phyloP scores from a whole-genome alignment of 2,888 invertebrate genomes.

The Chaetoderma sp. region DNA sequence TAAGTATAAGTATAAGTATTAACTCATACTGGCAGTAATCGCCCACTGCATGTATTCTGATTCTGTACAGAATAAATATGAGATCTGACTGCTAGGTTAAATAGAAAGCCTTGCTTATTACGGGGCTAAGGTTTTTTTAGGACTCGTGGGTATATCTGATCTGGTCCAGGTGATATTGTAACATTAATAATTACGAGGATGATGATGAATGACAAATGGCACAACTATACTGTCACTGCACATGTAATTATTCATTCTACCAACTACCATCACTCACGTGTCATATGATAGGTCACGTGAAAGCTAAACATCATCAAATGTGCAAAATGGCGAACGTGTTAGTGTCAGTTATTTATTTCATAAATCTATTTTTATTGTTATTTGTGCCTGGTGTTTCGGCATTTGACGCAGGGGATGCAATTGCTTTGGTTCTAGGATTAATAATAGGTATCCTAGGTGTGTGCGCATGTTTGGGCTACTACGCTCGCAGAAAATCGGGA shows the following conservation, averaged over 20 bases:
- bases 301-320: conserved; percentile 14
- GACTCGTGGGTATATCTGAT: too few relatives aligned
- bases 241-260: not conserved
- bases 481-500: conserved; percentile 64
- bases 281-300: conserved; percentile 48
- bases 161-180: too few relatives aligned
- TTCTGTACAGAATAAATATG: too few relatives aligned
- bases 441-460: conserved; percentile 67
- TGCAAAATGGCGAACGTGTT: conserved; percentile 51
- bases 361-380: conserved; percentile 45
- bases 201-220: too few relatives aligned
- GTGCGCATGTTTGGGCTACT: conserved; percentile 69
- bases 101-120: too few relatives aligned
- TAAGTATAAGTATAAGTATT: too few relatives aligned
- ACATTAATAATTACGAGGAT: too few relatives aligned
- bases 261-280: conserved; percentile 4
- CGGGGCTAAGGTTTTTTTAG: too few relatives aligned
- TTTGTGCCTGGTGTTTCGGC: conserved; percentile 61
- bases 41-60: too few relatives aligned
- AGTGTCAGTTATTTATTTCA: conserved; percentile 28
- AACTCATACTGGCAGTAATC: too few relatives aligned
- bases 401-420: conserved; percentile 69
- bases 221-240: not conserved
- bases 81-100: too few relatives aligned
- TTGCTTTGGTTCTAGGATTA: conserved; percentile 68